phyloP scores from a whole-genome alignment of 2,888 invertebrate species.

The Julus scanicus region DNA sequence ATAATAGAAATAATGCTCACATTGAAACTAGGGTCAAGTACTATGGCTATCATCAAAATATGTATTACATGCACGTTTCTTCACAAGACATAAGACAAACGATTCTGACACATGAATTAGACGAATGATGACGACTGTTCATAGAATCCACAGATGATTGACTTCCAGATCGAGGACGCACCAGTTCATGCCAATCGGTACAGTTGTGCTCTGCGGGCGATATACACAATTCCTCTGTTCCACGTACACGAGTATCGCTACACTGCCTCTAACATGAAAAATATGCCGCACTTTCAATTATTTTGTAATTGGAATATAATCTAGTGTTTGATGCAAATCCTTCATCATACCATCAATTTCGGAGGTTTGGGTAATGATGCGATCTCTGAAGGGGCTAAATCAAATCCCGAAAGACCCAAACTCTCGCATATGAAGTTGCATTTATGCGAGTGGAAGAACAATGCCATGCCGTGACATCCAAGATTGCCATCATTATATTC shows the following conservation, averaged over 20 bases:
- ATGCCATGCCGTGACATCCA: slow-evolving; percentile 71
- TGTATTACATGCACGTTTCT: neutral
- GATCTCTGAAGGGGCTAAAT: slow-evolving; percentile 67
- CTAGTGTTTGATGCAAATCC: neutral
- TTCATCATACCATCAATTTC: neutral
- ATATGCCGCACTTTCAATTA: neutral
- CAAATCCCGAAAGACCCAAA: slow-evolving; percentile 69
- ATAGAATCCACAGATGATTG: slow-evolving; percentile 44
- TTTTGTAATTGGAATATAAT: neutral
- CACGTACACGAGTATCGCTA: slow-evolving; percentile 64
- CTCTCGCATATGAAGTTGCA: slow-evolving; percentile 71
- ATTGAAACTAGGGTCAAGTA: neutral
- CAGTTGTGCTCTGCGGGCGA: slow-evolving; percentile 65
- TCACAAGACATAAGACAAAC: slow-evolving; percentile 14
- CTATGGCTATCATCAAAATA: neutral
- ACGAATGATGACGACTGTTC: slow-evolving; percentile 14
- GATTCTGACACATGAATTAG: slow-evolving; percentile 44
- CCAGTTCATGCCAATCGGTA: slow-evolving; percentile 64
- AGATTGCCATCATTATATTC: slow-evolving; percentile 72
- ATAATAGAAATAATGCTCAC: neutral
- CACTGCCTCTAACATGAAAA: slow-evolving; percentile 57
- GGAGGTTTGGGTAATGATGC: slow-evolving; percentile 56
- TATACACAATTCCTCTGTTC: slow-evolving; percentile 65
- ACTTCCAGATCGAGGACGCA: slow-evolving; percentile 62
- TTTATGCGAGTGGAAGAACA: slow-evolving; percentile 71